Base-by-base conservation (phyloP, 2,888 invertebrate genomes). In the Philopedon plagiatum region DNA sequence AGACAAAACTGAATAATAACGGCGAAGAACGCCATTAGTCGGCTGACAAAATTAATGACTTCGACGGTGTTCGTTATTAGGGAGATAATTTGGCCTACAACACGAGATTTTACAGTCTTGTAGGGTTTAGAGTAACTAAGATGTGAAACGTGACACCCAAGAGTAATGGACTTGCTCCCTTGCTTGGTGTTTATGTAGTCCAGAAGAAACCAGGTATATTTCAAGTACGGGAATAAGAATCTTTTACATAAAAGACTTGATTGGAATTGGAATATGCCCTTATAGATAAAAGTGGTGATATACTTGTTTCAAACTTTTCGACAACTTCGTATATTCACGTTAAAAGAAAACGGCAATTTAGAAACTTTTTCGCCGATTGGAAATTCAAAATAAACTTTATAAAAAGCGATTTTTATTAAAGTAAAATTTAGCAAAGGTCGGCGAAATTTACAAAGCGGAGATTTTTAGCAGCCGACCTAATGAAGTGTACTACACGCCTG, bases 21-120 rank as follows among this genome's bases (percentile, higher is more conserved):
- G 49, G 49, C 68, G 69, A 69, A 62, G 62, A 72, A 67, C 68
- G 39, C 46, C 73, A 49, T 73, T 73, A 73, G 73, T 64, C 37
- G 51, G n/a, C 68, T 67, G 67, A 57, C 51, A 68, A 73, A 69
- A 73, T 73, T 73, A 73, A 73, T 73, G 73, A 69, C 67, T 64
- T 61, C 57, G 44, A 67, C 64, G 46, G 44, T 51, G 64, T 63
- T 73, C 69, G 64, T 69, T 73, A 68, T 73, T 73, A 68, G 64
- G 44, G 51, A 54, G 73, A 60, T 51, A 73, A 72, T 71, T 71
- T 71, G 60, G 65, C 65, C 49, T 60, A 65, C 21, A 71, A 71
- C 60, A 34, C 71, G 65, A 71, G 65, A 71, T 71, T 71, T 70
- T 56, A 23, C 62, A 69, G 57, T 69, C 57, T 56, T 7, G 15